Evolutionary conservation across 2,113 vertebrate species (phyloP), one percentile per base, ranked within the genome.

Genomic region (Aix galericulata): DNA sequence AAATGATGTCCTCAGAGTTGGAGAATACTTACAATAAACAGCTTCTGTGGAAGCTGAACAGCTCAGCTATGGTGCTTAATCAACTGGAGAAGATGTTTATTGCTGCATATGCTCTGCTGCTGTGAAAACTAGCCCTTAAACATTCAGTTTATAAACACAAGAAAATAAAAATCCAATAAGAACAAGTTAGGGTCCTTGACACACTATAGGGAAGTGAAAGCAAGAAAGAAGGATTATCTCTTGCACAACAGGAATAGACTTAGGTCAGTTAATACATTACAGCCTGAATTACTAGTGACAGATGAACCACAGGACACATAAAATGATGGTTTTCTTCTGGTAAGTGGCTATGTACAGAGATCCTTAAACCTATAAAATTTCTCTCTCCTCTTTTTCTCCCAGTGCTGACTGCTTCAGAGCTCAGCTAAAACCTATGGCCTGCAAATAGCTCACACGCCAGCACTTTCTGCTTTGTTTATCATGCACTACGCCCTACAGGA

Each of bases 101-200:
- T 90, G 94, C 86, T 95, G 76, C 85, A 60, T 95, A 87, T 40
- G 53, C 88, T 91, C 91, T 84, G 68, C 91, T 77, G 89, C 68
- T 76, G 91, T 72, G 93, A 94, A 96, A 93, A 94, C 63, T 83
- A 86, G 66, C 89, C 85, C 60, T 91, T 93, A 94, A 90, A 80
- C 32, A 78, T 55, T 88, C 73, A 6, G 26, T 71, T 67, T 38
- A 87, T 95, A 95, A 94, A 82, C 44, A 72, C 87, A 68, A 78
- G 66, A 96, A 95, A 95, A 95, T 96, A 96, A 96, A 97, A 96
- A 86, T 88, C 95, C 89, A 93, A 91, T 93, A 92, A 93, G 93
- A 96, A 71, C 80, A 97, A 95, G 91, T 83, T 95, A 86, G 95
- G 90, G 95, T 91, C 68, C 85, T 91, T 94, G 94, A 95, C 87